These are phyloP conservation scores for Chlorodrepanis virens DNA, from an alignment of 2,113 vertebrate genomes.

Conservation along the genomic window DNA sequence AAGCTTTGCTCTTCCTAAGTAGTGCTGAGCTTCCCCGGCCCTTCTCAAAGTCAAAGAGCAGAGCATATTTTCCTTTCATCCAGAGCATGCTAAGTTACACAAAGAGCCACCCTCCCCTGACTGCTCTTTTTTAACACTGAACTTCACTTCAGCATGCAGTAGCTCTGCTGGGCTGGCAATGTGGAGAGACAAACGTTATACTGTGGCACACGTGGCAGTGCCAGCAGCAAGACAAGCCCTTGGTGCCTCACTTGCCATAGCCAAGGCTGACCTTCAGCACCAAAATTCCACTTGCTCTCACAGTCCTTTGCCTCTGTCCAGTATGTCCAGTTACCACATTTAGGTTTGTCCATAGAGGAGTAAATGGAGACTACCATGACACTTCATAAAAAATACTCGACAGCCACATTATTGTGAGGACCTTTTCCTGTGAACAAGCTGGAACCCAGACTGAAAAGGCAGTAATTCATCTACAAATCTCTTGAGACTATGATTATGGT, in stretches of 20 bases:
- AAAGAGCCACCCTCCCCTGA: not conserved
- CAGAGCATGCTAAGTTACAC: not conserved
- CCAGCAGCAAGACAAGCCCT: not conserved
- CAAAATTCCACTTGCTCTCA: not conserved
- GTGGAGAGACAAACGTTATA: not conserved
- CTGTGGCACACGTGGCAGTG: accelerated
- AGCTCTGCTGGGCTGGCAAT: not conserved
- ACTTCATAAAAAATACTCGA: not conserved
- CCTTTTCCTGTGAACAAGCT: not conserved
- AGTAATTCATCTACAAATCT: not conserved
- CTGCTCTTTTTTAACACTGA: not conserved
- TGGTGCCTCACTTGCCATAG: not conserved
- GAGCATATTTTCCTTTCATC: not conserved
- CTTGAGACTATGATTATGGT: not conserved
- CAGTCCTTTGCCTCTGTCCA: not conserved
- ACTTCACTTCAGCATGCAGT: not conserved
- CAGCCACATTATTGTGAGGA: not conserved
- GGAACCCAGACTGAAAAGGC: not conserved
- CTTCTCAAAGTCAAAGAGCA: not conserved
- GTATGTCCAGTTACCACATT: not conserved
- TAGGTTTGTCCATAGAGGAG: not conserved
- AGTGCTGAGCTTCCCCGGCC: not conserved
- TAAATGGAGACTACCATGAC: not conserved
- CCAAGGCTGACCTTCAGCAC: not conserved
- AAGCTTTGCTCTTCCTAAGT: not conserved